A percentile compares a stretch with the other conserved stretches of the same genome.
phyloP scores from a whole-genome alignment of 2,797 vertebrate genomes.

The Chromobotia macracanthus region DNA sequence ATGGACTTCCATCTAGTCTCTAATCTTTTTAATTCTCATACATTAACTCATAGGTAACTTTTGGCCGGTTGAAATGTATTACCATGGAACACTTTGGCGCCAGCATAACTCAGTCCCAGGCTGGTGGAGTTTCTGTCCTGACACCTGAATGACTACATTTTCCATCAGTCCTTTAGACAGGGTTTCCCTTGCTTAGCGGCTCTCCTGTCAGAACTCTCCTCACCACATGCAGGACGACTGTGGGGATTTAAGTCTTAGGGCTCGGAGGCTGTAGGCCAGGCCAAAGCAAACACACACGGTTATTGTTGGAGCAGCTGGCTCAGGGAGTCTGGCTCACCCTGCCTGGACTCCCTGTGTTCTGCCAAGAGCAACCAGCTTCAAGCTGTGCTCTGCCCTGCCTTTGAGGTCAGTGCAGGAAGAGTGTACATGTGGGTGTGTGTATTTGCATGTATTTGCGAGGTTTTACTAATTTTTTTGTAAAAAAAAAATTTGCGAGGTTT shows the following conservation, averaged over 20 bases:
- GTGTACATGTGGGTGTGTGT: conserved; percentile 17
- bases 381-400: conserved; percentile 54
- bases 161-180: conserved; percentile 36
- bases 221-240: conserved; percentile 22
- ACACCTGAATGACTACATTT: conserved; percentile 47
- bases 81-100: conserved; percentile 2
- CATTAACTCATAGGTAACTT: not conserved
- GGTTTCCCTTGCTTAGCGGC: conserved; percentile 28
- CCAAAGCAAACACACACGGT: conserved; percentile 59
- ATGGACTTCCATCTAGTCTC: too few relatives aligned
- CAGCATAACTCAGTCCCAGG: conserved; percentile 15
- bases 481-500: too few relatives aligned
- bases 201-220: conserved; percentile 37
- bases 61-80: not conserved
- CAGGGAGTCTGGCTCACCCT: conserved; percentile 43
- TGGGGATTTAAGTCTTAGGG: conserved; percentile 36
- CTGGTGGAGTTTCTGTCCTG: conserved; percentile 43
- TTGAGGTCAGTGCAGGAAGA: conserved; percentile 45
- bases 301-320: conserved; percentile 57
- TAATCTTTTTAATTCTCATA: too few relatives aligned
- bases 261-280: conserved; percentile 7
- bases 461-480: not conserved
- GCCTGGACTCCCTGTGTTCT: conserved; percentile 45
- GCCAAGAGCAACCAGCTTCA: conserved; percentile 59
- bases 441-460: conserved; percentile 5